A percentile compares a stretch with the other conserved stretches of the same genome.
phyloP scores from a whole-genome alignment of 1,140 invertebrate genomes.

The Aphelenchoides avenae region DNA sequence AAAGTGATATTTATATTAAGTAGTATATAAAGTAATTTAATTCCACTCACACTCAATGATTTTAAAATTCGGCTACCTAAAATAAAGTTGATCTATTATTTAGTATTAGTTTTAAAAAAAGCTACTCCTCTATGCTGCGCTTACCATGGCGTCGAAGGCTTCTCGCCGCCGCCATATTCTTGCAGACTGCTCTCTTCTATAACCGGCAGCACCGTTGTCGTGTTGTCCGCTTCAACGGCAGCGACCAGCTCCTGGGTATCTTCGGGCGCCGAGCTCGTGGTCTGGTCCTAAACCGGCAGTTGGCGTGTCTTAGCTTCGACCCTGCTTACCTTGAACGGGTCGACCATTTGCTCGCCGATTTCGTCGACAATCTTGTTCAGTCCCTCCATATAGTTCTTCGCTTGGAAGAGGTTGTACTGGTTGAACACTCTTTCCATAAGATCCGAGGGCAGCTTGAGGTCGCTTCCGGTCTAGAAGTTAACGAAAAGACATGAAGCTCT shows the following conservation, averaged over 20 bases:
- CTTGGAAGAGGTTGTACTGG: conserved; percentile 48
- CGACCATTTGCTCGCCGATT: conserved; percentile 44
- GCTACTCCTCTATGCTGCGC: no score
- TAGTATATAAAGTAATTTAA: neutral
- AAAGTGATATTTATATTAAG: no score
- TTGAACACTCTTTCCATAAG: conserved; percentile 48
- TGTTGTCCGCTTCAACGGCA: neutral
- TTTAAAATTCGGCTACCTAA: neutral
- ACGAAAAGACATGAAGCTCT: conserved; percentile 7
- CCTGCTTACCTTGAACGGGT: conserved; percentile 33
- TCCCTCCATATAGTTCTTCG: conserved; percentile 51
- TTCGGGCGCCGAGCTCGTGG: neutral
- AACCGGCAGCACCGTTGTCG: conserved; percentile 5
- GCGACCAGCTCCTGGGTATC: neutral
- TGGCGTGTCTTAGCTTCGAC: neutral
- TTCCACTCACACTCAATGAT: neutral
- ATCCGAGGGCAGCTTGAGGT: conserved; percentile 42
- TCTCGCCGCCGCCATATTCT: neutral
- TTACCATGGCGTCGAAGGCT: neutral
- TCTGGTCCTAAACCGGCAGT: conserved; percentile 3
- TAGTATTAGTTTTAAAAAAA: no score
- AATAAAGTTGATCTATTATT: no score
- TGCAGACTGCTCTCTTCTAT: neutral
- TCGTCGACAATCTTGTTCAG: conserved; percentile 52
- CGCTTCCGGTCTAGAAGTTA: conserved; percentile 39